Base-by-base conservation (phyloP, 30 jellyfish, hydroid and myxozoan species). In the Rhopilema esculentum region DNA sequence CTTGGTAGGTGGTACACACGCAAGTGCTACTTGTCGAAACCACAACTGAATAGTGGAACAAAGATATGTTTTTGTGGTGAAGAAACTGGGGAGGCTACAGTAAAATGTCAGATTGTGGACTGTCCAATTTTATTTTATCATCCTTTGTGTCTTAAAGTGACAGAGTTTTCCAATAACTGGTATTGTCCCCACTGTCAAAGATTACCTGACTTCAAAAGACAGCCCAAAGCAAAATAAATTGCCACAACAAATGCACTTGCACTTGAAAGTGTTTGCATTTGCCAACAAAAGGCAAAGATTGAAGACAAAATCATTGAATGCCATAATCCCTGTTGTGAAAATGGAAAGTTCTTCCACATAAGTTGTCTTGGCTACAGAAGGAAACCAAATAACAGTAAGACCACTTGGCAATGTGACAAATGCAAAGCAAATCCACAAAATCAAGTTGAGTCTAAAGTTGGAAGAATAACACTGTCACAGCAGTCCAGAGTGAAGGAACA, bases 121-220 rank as follows among this genome's bases (percentile, higher is more conserved):
- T 79, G 89, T 79, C 89, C 80, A 77, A 77, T 77, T 77, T 77
- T 79, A 61, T 27, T 79, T 32, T 79, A 61, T 79, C 89, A 40
- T 79, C 89, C 89, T 79, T 16, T 66, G 79, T 79, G 89, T 79
- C 80, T 63, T 61, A 79, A 53, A 79, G 68, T 79, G 80, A 79
- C 80, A 63, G 69, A 79, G 51, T 57, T 79, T 79, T 63, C 89
- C 69, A 79, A 30, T 53, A 79, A 79, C 49, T 79, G 89, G 89
- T 62, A 61, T 61, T 79, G 89, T 79, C 89, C 89, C 89, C 79
- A 79, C 89, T 79, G 89, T 65, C 89, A 79, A 61, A 79, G 89
- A 65, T 33, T 79, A 33, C 89, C 89, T 48, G 86, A 75, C 74
- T 75, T 75, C 74, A 75, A 75, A 75, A 75, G 86, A 75, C 86